These are phyloP conservation scores for Melanostigma gelatinosum DNA, from an alignment of 2,113 vertebrate genomes.

Conservation along the genomic window DNA sequence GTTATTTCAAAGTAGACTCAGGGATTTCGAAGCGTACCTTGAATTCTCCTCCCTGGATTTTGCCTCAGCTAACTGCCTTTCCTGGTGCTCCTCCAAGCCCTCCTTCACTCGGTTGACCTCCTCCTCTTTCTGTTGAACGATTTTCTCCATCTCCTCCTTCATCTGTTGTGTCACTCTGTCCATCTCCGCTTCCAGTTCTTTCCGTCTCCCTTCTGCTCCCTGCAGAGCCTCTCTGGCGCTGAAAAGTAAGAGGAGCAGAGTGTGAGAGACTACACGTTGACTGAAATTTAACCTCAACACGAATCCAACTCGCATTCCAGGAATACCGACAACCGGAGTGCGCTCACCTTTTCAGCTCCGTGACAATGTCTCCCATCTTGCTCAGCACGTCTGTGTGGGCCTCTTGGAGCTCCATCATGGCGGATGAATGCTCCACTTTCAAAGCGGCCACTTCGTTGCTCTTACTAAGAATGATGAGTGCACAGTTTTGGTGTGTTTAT, in stretches of 20 bases:
- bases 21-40: slow-evolving; percentile 76
- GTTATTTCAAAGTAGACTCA: slow-evolving; percentile 18
- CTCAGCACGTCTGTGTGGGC: slow-evolving; percentile 66
- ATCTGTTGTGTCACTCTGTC: slow-evolving; percentile 64
- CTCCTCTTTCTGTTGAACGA: slow-evolving; percentile 74
- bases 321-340: not conserved
- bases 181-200: slow-evolving; percentile 81
- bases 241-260: slow-evolving; percentile 18
- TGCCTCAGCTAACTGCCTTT: slow-evolving; percentile 74
- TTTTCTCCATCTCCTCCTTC: slow-evolving; percentile 75
- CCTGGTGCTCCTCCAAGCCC: slow-evolving; percentile 74
- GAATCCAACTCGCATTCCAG: slow-evolving; percentile 9
- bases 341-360: slow-evolving; percentile 88
- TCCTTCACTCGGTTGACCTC: slow-evolving; percentile 73
- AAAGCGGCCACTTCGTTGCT: slow-evolving; percentile 76
- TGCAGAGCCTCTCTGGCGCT: slow-evolving; percentile 81
- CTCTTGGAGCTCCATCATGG: slow-evolving; percentile 79
- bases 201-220: slow-evolving; percentile 72
- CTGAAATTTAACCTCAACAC: slow-evolving; percentile 15
- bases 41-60: slow-evolving; percentile 82
- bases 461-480: slow-evolving; percentile 74
- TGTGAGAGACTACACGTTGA: slow-evolving; percentile 14
- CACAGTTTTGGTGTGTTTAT: not conserved
- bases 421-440: slow-evolving; percentile 69
- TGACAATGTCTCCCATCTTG: slow-evolving; percentile 78